Evolutionary conservation across 2,113 vertebrate species (phyloP).

Genomic region (Delphinapterus leucas): DNA sequence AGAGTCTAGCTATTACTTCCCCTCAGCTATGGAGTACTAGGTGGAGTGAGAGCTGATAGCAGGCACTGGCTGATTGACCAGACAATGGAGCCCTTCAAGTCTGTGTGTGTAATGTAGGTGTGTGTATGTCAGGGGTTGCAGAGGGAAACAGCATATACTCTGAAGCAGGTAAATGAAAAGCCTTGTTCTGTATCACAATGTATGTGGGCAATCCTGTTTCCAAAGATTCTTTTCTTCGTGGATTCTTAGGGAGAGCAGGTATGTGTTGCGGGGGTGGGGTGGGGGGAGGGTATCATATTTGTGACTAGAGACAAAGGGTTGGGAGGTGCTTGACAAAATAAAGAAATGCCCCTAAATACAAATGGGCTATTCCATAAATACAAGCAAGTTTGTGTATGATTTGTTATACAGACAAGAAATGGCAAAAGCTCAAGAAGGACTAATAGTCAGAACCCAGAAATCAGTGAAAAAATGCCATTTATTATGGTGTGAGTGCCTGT

Average conservation of each 20-base stretch:
- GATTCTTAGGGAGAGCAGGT: neutral
- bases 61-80: neutral
- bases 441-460: neutral
- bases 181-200: too few relatives aligned
- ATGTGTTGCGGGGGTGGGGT: too few relatives aligned
- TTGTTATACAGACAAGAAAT: neutral
- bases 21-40: rapidly evolving
- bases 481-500: neutral
- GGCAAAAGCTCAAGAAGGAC: neutral
- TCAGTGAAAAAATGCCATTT: neutral
- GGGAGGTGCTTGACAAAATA: too few relatives aligned
- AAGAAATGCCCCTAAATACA: neutral
- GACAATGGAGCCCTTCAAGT: neutral
- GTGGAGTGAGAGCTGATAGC: neutral
- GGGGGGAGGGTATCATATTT: too few relatives aligned
- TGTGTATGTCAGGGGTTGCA: neutral
- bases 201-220: too few relatives aligned
- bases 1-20: neutral
- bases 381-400: neutral
- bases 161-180: neutral
- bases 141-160: neutral
- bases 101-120: too few relatives aligned
- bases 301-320: too few relatives aligned
- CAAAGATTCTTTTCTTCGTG: neutral
- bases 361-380: too few relatives aligned